phyloP scores from a whole-genome alignment of 2,797 vertebrate genomes.

The Lepus oiostolus region DNA sequence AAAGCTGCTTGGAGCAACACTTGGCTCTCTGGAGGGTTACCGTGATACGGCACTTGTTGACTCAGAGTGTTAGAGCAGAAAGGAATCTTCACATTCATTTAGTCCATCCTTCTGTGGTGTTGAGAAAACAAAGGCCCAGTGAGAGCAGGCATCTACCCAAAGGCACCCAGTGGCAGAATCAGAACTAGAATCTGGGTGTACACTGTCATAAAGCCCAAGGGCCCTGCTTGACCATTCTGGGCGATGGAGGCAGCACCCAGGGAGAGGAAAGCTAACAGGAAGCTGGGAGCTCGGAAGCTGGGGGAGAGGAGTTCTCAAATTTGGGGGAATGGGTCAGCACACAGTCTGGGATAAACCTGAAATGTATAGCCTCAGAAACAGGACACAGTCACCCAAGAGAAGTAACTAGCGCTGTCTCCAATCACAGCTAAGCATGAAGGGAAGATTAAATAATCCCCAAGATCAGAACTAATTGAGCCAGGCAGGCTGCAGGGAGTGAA shows the following conservation, averaged over 20 bases:
- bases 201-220: neutral
- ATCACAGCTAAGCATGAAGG: slow-evolving; percentile 52
- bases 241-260: neutral
- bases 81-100: slow-evolving; percentile 11
- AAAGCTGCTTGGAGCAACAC: slow-evolving; percentile 53
- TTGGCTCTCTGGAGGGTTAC: slow-evolving; percentile 42
- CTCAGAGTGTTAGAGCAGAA: neutral
- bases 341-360: slow-evolving; percentile 2
- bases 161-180: neutral
- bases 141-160: neutral
- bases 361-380: slow-evolving; percentile 56
- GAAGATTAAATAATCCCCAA: slow-evolving; percentile 60
- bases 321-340: slow-evolving; percentile 5
- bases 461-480: slow-evolving; percentile 33
- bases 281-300: neutral
- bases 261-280: neutral
- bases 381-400: slow-evolving; percentile 37
- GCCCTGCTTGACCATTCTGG: neutral
- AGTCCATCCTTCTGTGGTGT: neutral
- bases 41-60: slow-evolving; percentile 32
- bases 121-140: slow-evolving; percentile 51
- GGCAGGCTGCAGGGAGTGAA: neutral
- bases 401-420: neutral
- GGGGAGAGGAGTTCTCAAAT: neutral
- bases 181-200: slow-evolving; percentile 9